Base-by-base conservation (phyloP, 2,797 vertebrate species). In the Thaleichthys pacificus region DNA sequence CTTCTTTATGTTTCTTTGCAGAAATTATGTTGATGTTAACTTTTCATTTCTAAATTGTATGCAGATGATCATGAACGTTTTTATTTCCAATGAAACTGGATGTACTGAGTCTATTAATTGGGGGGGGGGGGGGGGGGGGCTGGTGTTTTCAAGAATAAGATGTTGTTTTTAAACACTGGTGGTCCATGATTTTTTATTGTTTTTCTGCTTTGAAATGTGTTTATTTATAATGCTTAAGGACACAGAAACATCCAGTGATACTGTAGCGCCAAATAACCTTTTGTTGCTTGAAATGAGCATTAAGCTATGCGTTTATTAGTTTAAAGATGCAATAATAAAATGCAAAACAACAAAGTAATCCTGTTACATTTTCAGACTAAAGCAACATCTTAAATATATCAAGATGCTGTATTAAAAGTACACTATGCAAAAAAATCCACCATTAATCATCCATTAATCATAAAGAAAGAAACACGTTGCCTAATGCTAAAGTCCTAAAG, bases 11-110 rank as follows among this genome's bases (percentile, higher is more conserved):
- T 69, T 56, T 24, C 3, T 15, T 60, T 38, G 35, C 17, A 22
- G 56, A 51, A 58, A 69, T 58, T 2, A 69, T 60, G 54, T 68
- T 28, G 24, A 67, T 28, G 26, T 17, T 60, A n/a, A 66, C 21
- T 19, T n/a, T 32, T 24, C 4, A 30, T 69, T 58, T 22, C 12
- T 9, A 35, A 69, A 47, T 60, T 6, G 60, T 60, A 42, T 60
- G 57, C 57, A 47, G 38, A 28, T 70, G 21, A n/a, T 30, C 12
- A 28, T 68, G 47, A 15, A 68, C 17, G 8, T 26, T 67, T 14
- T 28, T 9, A 8, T 51, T 30, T 51, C 22, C 26, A 22, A 47
- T 51, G 4, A 54, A 67, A 51, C 15, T 21, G 24, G 12, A 54
- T 54, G 7, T 32, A 19, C 17, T 38, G 24, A 54, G 9, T 30